phyloP scores from a whole-genome alignment of 2,797 vertebrate species.

The Pogonophryne albipinna region DNA sequence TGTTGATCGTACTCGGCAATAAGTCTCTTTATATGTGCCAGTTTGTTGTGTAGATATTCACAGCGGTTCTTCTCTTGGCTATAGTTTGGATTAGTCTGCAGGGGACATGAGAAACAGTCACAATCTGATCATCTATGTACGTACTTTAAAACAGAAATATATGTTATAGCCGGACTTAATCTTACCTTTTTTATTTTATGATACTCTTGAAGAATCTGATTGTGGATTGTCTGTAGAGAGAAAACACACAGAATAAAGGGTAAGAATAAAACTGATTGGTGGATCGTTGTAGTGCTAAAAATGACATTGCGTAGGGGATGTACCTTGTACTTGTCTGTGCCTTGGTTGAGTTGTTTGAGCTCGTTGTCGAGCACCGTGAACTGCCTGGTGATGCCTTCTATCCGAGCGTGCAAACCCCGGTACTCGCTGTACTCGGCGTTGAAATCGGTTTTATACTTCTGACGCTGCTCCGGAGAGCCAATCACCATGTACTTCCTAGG shows the following conservation, averaged over 20 bases:
- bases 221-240: slow-evolving; percentile 91
- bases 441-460: slow-evolving; percentile 98
- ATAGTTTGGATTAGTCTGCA: slow-evolving; percentile 97
- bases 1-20: slow-evolving; percentile 98
- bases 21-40: slow-evolving; percentile 98
- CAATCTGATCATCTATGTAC: neutral
- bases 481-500: slow-evolving; percentile 93
- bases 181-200: slow-evolving; percentile 98
- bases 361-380: slow-evolving; percentile 95
- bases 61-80: slow-evolving; percentile 98
- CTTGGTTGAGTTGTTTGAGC: slow-evolving; percentile 93
- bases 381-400: slow-evolving; percentile 94
- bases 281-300: neutral
- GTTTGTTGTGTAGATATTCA: slow-evolving; percentile 99
- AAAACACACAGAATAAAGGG: slow-evolving; percentile 7
- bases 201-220: slow-evolving; percentile 99
- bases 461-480: slow-evolving; percentile 92
- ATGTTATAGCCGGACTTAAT: neutral
- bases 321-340: slow-evolving; percentile 97
- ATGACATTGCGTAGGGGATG: neutral
- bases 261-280: neutral
- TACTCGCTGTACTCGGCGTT: slow-evolving; percentile 96
- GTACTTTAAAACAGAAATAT: neutral
- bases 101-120: slow-evolving; percentile 49
- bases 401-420: slow-evolving; percentile 92